Base-by-base conservation (phyloP, 1,140 invertebrate species). In the Centruroides vittatus region DNA sequence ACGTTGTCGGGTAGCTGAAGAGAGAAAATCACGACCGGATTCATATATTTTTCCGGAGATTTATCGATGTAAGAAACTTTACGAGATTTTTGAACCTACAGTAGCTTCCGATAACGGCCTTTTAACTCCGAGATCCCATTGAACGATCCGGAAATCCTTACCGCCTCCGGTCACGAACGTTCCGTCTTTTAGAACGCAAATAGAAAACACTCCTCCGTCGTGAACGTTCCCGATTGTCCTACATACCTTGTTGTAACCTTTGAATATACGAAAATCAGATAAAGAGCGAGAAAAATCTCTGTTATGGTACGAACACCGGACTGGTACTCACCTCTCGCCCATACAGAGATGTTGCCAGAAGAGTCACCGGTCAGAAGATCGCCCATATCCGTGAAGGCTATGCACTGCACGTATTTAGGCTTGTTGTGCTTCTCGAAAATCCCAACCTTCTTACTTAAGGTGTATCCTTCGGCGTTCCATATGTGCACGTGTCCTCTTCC, bases 401-500 rank as follows among this genome's bases (percentile, higher is more conserved):
- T 75, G 68, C 89, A 93, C 11, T 91, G 87, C 5, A 95, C 86
- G 73, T 91, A 95, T 77, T 93, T 93, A 2, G 93, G 91, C 70
- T 93, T 93, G 66, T 95, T 90, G 55, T 90, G 74, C 65, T 83
- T 85, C 75, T 94, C 91, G 74, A 94, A 96, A 56, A 93, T 78
- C 48, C 91, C 93, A 77, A 88, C 82, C 60, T 86, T 78, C 71
- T 93, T 93, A 75, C 86, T 87, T 23, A 96, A 77, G 65, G 87
- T 84, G 46, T 86, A 85, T 55, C 83, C 84, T 70, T 95, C 91
- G 55, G 93, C 76, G 0, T 84, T 86, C 92, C 92, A 96, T 76
- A 95, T 96, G 3, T 84, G 84, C 66, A 96, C 85, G 75, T 95
- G 89, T 59, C 83, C 82, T 75, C 94, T 93, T 0, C 93, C 93